Base-by-base conservation (phyloP, 2,797 vertebrate genomes). In the Thalassophryne amazonica region DNA sequence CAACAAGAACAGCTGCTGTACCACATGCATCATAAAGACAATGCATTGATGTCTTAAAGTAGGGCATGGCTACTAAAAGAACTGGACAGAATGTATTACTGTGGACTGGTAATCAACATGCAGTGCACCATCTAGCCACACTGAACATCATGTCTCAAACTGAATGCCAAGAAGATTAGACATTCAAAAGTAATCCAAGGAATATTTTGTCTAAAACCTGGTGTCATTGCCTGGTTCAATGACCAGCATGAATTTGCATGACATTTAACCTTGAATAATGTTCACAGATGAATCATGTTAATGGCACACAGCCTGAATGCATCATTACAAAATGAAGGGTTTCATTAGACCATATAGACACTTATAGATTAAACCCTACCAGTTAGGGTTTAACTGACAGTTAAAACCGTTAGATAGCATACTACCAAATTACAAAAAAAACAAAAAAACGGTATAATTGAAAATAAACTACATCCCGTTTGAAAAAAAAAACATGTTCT, bases 1-100 rank as follows among this genome's bases (percentile, higher is more conserved):
- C 61, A 69, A 73, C 43, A 35, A 45, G 30, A 80, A 60, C 77
- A 83, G 79, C 83, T 86, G 86, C 75, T 68, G 68, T 46, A 22
- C 22, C 25, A 22, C 62, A 61, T 61, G 63, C 60, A 60, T 52
- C 62, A 33, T 9, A 30, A 18, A 66, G 68, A 87, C 75, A 86
- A 85, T 80, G 58, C 70, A 56, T 39, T 13, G 33, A 38, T 48
- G 53, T 69, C 66, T 56, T 57, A 67, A 60, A 68, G 37, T 63
- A 52, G 32, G 56, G 24, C 55, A 75, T 22, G 14, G 60, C 46
- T 43, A 61, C 76, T 68, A 63, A 41, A 42, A 36, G 23, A 28
- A 48, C 32, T 51, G 67, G 71, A 54, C 60, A 54, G 40, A 79
- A 73, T 60, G 61, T 54, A 58, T 70, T 52, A 55, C 56, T 60